These are phyloP conservation scores for Hyperoplus lanceolatus DNA, from an alignment of 2,797 vertebrate species.

Conservation along the genomic window DNA sequence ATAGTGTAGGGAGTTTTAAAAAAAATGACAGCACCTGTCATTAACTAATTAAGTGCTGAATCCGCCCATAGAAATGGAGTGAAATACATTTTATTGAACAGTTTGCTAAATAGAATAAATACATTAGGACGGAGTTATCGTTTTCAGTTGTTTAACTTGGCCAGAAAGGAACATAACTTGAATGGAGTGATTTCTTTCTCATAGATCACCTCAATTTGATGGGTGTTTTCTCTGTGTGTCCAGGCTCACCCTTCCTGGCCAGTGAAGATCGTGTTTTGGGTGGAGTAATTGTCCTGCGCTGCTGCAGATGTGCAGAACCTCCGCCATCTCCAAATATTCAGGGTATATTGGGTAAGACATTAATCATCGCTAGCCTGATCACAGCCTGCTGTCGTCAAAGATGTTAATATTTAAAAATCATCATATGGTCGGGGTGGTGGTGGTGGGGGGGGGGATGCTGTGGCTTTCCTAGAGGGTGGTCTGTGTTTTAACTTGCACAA, in stretches of 20 bases:
- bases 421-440: slow-evolving; percentile 26
- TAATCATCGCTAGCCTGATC: slow-evolving; percentile 15
- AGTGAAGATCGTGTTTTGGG: slow-evolving; percentile 96
- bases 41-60: slow-evolving; percentile 52
- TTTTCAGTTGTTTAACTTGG: slow-evolving; percentile 75
- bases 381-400: slow-evolving; percentile 16
- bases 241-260: slow-evolving; percentile 96
- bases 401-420: slow-evolving; percentile 54
- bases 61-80: slow-evolving; percentile 19
- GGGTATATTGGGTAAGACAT: slow-evolving; percentile 91
- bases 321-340: slow-evolving; percentile 90
- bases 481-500: slow-evolving; percentile 71
- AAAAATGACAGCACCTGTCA: slow-evolving; percentile 53
- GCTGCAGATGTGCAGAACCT: slow-evolving; percentile 91
- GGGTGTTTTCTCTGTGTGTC: slow-evolving; percentile 41
- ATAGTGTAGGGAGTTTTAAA: slow-evolving; percentile 2
- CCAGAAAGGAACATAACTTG: slow-evolving; percentile 46
- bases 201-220: slow-evolving; percentile 41
- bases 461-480: slow-evolving; percentile 71
- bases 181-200: slow-evolving; percentile 21
- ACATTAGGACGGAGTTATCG: slow-evolving; percentile 62
- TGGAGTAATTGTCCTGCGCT: slow-evolving; percentile 96
- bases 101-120: slow-evolving; percentile 63
- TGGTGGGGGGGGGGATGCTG: slow-evolving; percentile 23
- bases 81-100: slow-evolving; percentile 37